These are phyloP conservation scores for Drymodes brunneopygia DNA, from an alignment of 2,113 vertebrate species.

Conservation along the genomic window DNA sequence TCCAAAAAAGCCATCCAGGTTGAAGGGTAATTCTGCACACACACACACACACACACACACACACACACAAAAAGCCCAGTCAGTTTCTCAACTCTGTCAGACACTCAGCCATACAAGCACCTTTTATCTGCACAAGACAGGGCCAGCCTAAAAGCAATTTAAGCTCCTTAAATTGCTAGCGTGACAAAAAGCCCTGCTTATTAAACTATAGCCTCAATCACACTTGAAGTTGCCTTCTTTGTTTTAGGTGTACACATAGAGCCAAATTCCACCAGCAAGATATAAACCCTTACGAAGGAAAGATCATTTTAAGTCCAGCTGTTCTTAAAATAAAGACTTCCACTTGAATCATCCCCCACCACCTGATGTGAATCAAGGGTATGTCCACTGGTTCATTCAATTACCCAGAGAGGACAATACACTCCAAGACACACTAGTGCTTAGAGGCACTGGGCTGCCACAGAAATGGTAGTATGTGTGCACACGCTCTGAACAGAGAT, in stretches of 20 bases:
- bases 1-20: neutral
- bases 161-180: neutral
- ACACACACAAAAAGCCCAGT: neutral
- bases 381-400: neutral
- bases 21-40: neutral
- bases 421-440: neutral
- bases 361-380: neutral
- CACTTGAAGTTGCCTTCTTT: neutral
- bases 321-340: neutral
- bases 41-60: too few relatives aligned
- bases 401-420: rapidly evolving
- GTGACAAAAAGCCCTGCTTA: neutral
- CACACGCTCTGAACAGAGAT: neutral
- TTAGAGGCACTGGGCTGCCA: neutral
- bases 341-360: neutral
- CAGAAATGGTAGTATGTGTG: neutral
- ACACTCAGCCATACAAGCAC: neutral
- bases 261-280: neutral
- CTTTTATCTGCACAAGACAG: neutral
- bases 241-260: neutral
- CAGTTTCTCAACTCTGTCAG: rapidly evolving
- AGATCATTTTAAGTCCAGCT: neutral
- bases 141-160: neutral
- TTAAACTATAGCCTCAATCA: neutral
- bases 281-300: neutral